Percentiles rank a stretch among this genome's conserved stretches.
phyloP scores from a whole-genome alignment of 1,140 invertebrate species.

The Anastrepha ludens region DNA sequence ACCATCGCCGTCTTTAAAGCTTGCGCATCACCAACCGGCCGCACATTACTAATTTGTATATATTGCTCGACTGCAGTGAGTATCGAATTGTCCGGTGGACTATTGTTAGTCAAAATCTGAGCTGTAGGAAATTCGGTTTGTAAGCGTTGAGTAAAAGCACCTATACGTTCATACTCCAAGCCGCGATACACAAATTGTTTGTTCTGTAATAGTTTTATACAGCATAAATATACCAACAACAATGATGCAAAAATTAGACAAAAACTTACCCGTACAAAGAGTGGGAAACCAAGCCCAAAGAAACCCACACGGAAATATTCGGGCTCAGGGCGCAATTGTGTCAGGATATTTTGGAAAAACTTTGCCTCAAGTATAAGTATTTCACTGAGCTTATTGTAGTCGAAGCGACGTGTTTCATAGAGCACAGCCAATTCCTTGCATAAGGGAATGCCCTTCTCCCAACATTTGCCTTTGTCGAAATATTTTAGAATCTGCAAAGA shows the following conservation, averaged over 20 bases:
- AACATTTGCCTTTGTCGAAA: constrained; percentile 96
- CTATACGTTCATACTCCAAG: constrained; percentile 95
- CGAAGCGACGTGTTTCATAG: constrained; percentile 92
- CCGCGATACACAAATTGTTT: constrained; percentile 97
- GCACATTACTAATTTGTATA: constrained; percentile 96
- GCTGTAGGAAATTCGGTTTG: constrained; percentile 95
- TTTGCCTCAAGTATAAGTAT: constrained; percentile 89
- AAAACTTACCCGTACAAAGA: constrained; percentile 90
- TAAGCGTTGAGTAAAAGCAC: constrained; percentile 93
- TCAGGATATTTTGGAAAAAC: constrained; percentile 94
- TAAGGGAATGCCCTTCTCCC: constrained; percentile 96
- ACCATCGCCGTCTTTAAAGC: constrained; percentile 77
- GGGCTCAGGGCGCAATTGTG: constrained; percentile 89
- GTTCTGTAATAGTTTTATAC: constrained; percentile 80
- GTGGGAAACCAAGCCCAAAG: constrained; percentile 94
- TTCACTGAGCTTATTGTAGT: constrained; percentile 91
- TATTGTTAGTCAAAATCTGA: constrained; percentile 93
- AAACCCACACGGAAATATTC: constrained; percentile 98
- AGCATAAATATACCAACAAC: neutral
- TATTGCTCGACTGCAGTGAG: constrained; percentile 89
- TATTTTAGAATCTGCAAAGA: constrained; percentile 85
- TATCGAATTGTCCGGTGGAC: constrained; percentile 90
- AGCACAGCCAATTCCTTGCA: constrained; percentile 93
- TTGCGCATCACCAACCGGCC: constrained; percentile 84
- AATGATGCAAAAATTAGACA: neutral